Percentiles rank a stretch among this genome's conserved stretches.
phyloP scores from a whole-genome alignment of 2,888 invertebrate genomes.

The Artemia sinica region DNA sequence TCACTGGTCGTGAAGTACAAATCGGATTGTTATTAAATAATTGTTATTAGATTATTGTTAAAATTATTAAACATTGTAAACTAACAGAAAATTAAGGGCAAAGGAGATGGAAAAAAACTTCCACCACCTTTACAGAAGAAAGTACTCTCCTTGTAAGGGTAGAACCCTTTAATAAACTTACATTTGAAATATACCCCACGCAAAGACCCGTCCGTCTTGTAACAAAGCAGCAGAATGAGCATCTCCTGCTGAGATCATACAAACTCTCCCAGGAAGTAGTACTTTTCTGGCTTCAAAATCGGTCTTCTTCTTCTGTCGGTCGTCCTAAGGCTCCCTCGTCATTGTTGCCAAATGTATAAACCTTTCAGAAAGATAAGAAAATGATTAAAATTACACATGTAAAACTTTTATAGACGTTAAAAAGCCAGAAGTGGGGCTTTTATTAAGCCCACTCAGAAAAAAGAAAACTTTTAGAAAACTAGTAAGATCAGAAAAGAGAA shows the following conservation, averaged over 20 bases:
- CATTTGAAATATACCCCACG: conserved; percentile 81
- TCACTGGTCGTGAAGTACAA: too few species aligned
- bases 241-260: conserved; percentile 73
- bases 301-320: conserved; percentile 50
- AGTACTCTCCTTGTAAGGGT: conserved; percentile 7
- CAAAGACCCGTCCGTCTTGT: conserved; percentile 66
- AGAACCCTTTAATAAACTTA: conserved; percentile 16
- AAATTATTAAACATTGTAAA: too few species aligned
- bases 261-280: conserved; percentile 44
- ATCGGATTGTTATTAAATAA: too few species aligned
- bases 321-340: conserved; percentile 90
- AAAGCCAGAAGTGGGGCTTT: too few species aligned
- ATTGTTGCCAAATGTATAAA: conserved; percentile 85
- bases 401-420: too few species aligned
- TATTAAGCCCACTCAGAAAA: too few species aligned
- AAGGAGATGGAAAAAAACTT: conserved; percentile 17
- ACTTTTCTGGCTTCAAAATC: conserved; percentile 48
- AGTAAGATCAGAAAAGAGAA: too few species aligned
- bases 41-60: too few species aligned
- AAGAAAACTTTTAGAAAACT: too few species aligned
- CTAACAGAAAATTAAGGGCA: conserved; percentile 6
- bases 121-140: conserved; percentile 9
- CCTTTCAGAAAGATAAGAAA: conserved; percentile 32
- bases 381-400: too few species aligned
- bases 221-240: conserved; percentile 76